Conservation (phyloP, 2,888 invertebrate genomes). For the Lordiphosa andalusiaca region DNA sequence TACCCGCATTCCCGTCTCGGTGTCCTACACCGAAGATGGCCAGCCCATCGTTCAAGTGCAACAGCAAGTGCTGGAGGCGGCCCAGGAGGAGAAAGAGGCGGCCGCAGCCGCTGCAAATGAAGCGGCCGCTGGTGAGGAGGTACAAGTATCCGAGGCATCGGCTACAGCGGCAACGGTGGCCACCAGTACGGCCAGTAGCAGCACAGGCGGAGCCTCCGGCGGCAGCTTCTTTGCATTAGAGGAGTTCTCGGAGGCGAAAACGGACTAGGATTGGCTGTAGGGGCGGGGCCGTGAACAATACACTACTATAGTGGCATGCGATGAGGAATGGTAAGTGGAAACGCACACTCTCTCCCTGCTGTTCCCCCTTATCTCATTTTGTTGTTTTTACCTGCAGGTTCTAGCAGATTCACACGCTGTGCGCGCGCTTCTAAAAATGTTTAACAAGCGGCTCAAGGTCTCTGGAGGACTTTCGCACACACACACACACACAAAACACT, state of each 20-base stretch:
- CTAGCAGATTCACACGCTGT: slow-evolving; percentile 37
- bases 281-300: slow-evolving; percentile 46
- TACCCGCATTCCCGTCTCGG: slow-evolving; percentile 80
- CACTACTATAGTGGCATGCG: slow-evolving; percentile 53
- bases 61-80: slow-evolving; percentile 72
- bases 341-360: too few species aligned
- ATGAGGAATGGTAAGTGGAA: slow-evolving; percentile 60
- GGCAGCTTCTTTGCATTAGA: slow-evolving; percentile 76
- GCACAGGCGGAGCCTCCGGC: slow-evolving; percentile 61
- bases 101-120: slow-evolving; percentile 57
- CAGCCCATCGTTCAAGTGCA: slow-evolving; percentile 79
- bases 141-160: slow-evolving; percentile 46
- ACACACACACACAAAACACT: slow-evolving; percentile 15
- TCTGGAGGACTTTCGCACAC: slow-evolving; percentile 24
- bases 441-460: slow-evolving; percentile 18
- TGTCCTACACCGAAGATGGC: slow-evolving; percentile 79
- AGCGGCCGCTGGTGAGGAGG: slow-evolving; percentile 49
- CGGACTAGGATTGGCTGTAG: slow-evolving; percentile 72
- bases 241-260: slow-evolving; percentile 72
- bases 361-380: not conserved
- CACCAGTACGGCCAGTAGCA: slow-evolving; percentile 62
- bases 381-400: slow-evolving; percentile 34
- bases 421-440: slow-evolving; percentile 16
- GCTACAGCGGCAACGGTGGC: slow-evolving; percentile 45
- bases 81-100: slow-evolving; percentile 42